Evolutionary conservation across 2,888 invertebrate species (phyloP).

Genomic region (Oscheius sp.): DNA sequence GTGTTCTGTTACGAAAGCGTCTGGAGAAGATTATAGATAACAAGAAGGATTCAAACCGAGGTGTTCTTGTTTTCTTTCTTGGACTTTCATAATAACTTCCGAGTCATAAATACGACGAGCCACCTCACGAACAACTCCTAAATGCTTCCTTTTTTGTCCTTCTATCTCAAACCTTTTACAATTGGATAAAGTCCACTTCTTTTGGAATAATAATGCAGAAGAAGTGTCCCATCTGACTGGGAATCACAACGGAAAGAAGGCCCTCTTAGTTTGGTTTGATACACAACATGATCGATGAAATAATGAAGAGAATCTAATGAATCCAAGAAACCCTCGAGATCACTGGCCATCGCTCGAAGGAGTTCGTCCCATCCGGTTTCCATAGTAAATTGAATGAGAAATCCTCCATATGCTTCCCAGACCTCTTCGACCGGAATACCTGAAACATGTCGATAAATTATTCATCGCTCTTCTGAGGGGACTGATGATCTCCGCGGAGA

Average conservation of each 20-base stretch:
- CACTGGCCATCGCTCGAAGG: conserved; percentile 65
- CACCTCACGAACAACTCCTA: conserved; percentile 95
- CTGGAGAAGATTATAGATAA: conserved; percentile 71
- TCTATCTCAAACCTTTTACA: conserved; percentile 76
- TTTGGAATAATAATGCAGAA: conserved; percentile 94
- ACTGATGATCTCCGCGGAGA: not conserved
- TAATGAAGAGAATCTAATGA: conserved; percentile 90
- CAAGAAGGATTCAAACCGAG: conserved; percentile 75
- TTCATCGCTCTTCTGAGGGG: not conserved
- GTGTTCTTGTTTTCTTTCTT: conserved; percentile 85
- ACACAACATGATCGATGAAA: conserved; percentile 68
- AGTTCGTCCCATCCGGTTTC: conserved; percentile 70
- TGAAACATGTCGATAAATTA: not conserved
- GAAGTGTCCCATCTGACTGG: conserved; percentile 73
- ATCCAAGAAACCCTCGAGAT: conserved; percentile 83
- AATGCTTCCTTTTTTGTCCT: not conserved
- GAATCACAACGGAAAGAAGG: conserved; percentile 60
- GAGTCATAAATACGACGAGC: conserved; percentile 90
- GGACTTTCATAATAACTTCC: conserved; percentile 88
- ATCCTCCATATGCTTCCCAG: conserved; percentile 70
- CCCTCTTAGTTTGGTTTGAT: conserved; percentile 65
- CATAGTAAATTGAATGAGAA: conserved; percentile 69
- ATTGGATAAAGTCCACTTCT: conserved; percentile 91
- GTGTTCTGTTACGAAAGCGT: conserved; percentile 66
- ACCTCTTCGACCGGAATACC: conserved; percentile 68